phyloP scores from a whole-genome alignment of 1,140 invertebrate species.

The Philopotamus ludificatus region DNA sequence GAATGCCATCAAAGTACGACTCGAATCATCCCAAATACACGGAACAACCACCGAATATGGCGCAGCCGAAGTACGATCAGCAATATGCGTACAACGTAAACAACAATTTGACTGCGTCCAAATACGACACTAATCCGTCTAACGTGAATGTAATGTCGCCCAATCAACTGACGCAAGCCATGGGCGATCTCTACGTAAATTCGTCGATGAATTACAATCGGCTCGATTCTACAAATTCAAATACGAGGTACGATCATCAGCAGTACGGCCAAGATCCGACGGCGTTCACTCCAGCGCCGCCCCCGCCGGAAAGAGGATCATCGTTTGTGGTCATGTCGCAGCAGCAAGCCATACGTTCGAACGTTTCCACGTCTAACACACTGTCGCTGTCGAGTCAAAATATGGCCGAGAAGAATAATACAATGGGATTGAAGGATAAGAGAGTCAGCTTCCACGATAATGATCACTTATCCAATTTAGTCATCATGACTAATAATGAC shows the following conservation, averaged over 20 bases:
- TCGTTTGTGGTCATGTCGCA: conserved; percentile 78
- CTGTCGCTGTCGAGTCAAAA: conserved; percentile 44
- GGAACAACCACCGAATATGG: conserved; percentile 7
- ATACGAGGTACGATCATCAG: conserved; percentile 28
- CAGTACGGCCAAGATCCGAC: conserved; percentile 22
- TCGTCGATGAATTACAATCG: conserved; percentile 20
- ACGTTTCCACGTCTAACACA: conserved; percentile 50
- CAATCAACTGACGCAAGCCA: conserved; percentile 31
- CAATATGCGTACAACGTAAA: conserved; percentile 28
- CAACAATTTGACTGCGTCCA: conserved; percentile 25
- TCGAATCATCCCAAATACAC: conserved; percentile 13
- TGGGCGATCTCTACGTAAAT: conserved; percentile 34
- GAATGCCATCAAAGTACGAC: conserved; percentile 7
- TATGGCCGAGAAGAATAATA: conserved; percentile 3
- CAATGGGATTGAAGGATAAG: conserved; percentile 53
- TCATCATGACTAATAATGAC: conserved; percentile 39
- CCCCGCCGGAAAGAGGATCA: conserved; percentile 76
- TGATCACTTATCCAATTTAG: conserved; percentile 43
- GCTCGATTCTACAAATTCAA: conserved; percentile 17
- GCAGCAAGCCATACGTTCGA: conserved; percentile 53
- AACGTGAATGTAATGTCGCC: conserved; percentile 26
- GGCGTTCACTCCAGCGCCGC: conserved; percentile 56
- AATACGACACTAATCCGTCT: conserved; percentile 27
- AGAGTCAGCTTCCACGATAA: conserved; percentile 75
- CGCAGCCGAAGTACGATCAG: conserved; percentile 38